Evolutionary conservation across 1,140 invertebrate species (phyloP).

Genomic region (Sarcophaga peregrina): DNA sequence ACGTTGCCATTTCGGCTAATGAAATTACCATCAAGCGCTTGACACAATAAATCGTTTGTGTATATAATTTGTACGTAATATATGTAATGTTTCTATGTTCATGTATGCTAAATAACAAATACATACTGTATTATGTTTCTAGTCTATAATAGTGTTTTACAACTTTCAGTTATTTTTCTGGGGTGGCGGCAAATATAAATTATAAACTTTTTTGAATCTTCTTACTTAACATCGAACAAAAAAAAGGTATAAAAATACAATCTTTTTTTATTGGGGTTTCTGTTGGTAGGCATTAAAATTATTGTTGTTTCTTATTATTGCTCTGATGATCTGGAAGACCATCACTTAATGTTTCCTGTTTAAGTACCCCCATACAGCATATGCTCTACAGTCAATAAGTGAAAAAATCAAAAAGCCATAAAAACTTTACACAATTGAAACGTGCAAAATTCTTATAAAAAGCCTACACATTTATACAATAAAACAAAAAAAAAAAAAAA

Average conservation of each 20-base stretch:
- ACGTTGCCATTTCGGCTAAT: too few species aligned
- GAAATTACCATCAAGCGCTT: too few species aligned
- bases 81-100: too few species aligned
- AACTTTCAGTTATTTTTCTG: background rate
- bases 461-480: background rate
- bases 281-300: background rate
- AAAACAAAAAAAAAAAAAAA: background rate
- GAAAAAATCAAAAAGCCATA: conserved; percentile 65
- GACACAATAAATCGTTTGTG: too few species aligned
- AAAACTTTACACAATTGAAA: conserved; percentile 66
- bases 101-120: too few species aligned
- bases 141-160: background rate
- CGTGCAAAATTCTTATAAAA: conserved; percentile 55
- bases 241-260: background rate
- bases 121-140: too few species aligned
- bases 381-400: conserved; percentile 7
- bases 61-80: too few species aligned
- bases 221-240: background rate
- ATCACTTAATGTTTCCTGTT: conserved; percentile 34
- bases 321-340: conserved; percentile 22
- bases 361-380: background rate
- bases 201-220: background rate
- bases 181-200: too few species aligned
- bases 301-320: conserved; percentile 16
- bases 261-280: background rate